Base-by-base conservation (phyloP, 2,797 vertebrate genomes). In the Neosilurus hyrtlii region DNA sequence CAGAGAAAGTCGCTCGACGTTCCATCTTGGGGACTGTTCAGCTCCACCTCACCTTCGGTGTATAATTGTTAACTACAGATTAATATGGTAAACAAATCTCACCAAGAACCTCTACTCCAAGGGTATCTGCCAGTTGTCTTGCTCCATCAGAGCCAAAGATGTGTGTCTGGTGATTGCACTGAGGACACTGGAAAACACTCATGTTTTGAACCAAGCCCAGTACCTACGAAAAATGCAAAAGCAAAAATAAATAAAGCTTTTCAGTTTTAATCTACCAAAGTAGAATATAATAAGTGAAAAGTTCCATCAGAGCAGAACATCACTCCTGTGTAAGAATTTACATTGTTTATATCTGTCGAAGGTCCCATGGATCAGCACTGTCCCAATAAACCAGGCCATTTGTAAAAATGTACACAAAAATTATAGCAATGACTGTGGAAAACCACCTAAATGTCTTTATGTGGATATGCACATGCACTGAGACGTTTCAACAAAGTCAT, bases 161-260 rank as follows among this genome's bases (percentile, higher is more conserved):
- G 91, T 98, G 96, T 1, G 96, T 98, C 91, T 95, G 94, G 12
- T 98, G 96, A 82, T 94, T 92, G 89, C 98, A 99, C 62, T 96
- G 96, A 56, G 98, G 98, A 91, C 98, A 99, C 49, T 94, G 95
- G 92, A 99, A 99, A 91, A 99, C 95, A 87, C 97, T 99, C 98
- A 99, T 99, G 90, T 99, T 99, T 91, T 99, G 97, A 80, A 99
- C 91, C 90, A 99, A 93, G 11, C 98, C 98, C 63, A 99, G 92
- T 84, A 99, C 96, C 98, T 99, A 90, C 18, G 68, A 54, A 54
- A 54, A n/a, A 62, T 2, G 37, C 37, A 43, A 61, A 62, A 43
- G 8, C 1, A 3, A 22, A 63, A 0, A 59, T 14, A 77, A 4
- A 78, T 0, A 43, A 43, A 49, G 4, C 51, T 52, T 7, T 72